Conservation (phyloP, 2,888 invertebrate genomes). For the Galerucella calmariensis region DNA sequence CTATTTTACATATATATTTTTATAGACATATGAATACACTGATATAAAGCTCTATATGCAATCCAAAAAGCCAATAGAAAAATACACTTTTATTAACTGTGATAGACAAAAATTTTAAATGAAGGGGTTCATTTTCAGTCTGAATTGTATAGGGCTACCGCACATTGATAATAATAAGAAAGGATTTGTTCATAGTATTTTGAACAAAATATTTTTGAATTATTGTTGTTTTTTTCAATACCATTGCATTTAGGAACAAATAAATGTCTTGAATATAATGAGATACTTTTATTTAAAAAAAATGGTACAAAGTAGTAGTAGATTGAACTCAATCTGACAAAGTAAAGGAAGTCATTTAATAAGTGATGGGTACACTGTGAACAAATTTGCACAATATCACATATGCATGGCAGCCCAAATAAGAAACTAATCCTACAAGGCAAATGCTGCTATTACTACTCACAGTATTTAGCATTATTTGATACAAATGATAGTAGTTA, state of each 20-base stretch:
- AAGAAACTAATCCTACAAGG: conserved; percentile 24
- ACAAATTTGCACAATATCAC: not conserved
- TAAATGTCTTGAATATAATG: too few relatives aligned
- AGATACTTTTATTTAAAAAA: too few relatives aligned
- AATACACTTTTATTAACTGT: conserved; percentile 22
- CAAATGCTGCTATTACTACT: conserved; percentile 20
- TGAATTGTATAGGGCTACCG: conserved; percentile 22
- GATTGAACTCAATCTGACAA: too few relatives aligned
- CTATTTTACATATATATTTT: conserved; percentile 17
- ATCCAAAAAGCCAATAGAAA: conserved; percentile 30
- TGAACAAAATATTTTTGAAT: not conserved
- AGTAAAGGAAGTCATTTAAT: too few relatives aligned
- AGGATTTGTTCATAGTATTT: not conserved
- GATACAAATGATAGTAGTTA: too few relatives aligned
- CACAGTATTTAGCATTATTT: not conserved
- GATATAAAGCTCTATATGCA: conserved; percentile 27
- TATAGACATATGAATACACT: conserved; percentile 16
- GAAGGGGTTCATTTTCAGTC: conserved; percentile 33
- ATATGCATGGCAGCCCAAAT: conserved; percentile 17
- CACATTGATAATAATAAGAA: conserved; percentile 2
- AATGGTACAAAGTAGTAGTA: too few relatives aligned
- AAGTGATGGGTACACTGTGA: conserved; percentile 11
- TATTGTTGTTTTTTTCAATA: too few relatives aligned
- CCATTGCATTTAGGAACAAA: not conserved
- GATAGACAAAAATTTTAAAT: conserved; percentile 24